These are phyloP conservation scores for Aleiodes testaceus DNA, from an alignment of 2,888 invertebrate species.

Conservation along the genomic window DNA sequence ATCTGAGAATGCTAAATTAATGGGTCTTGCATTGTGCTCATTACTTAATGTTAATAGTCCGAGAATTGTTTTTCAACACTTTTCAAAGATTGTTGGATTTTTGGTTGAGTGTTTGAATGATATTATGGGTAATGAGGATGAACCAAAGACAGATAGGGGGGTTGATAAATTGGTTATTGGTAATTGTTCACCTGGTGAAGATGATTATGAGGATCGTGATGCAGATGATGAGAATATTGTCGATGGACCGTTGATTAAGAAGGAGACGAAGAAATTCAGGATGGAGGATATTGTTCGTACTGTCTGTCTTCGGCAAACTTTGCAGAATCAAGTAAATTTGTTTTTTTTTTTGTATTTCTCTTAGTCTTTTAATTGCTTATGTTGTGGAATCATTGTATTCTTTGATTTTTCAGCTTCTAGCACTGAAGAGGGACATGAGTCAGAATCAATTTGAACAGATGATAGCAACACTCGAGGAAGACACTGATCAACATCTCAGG, in stretches of 20 bases:
- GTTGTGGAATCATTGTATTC: slow-evolving; percentile 39
- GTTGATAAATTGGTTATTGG: slow-evolving; percentile 17
- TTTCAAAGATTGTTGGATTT: slow-evolving; percentile 82
- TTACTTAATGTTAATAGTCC: slow-evolving; percentile 81
- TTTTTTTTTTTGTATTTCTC: slow-evolving; percentile 20
- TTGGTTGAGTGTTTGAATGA: slow-evolving; percentile 87
- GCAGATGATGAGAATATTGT: slow-evolving; percentile 72
- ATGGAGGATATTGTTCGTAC: slow-evolving; percentile 85
- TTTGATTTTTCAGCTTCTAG: slow-evolving; percentile 76
- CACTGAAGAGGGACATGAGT: slow-evolving; percentile 84
- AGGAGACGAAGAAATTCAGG: background rate
- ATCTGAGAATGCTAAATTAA: slow-evolving; percentile 87
- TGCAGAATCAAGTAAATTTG: slow-evolving; percentile 80
- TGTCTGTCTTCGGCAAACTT: slow-evolving; percentile 82
- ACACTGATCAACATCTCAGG: slow-evolving; percentile 82
- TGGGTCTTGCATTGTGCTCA: slow-evolving; percentile 81
- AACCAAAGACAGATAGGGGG: slow-evolving; percentile 59
- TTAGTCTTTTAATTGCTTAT: background rate
- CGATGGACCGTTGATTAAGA: background rate
- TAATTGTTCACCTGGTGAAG: slow-evolving; percentile 34
- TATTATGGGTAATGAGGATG: slow-evolving; percentile 78
- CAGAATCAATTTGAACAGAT: slow-evolving; percentile 84
- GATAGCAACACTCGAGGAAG: slow-evolving; percentile 82
- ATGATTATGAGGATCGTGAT: slow-evolving; percentile 60
- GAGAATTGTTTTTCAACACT: slow-evolving; percentile 79